These are phyloP conservation scores for Pegoplata infirma DNA, from an alignment of 2,888 invertebrate species.

Conservation along the genomic window DNA sequence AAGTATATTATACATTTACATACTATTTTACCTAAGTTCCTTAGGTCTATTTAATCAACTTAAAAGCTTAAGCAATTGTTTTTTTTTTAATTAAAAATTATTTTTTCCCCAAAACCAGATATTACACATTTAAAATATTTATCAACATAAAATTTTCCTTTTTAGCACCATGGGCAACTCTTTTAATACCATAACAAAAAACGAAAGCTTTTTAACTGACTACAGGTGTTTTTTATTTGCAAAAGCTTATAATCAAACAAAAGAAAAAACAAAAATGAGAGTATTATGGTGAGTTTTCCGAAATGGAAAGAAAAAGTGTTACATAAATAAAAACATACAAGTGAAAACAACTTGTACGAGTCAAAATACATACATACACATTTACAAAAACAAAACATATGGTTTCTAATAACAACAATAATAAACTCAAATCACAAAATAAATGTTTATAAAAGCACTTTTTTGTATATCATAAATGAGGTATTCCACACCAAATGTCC, in stretches of 20 bases:
- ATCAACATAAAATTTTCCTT: too few species aligned
- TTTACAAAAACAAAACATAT: constrained; percentile 42
- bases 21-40: too few species aligned
- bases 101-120: too few species aligned
- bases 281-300: constrained; percentile 37
- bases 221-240: constrained; percentile 61
- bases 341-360: constrained; percentile 60
- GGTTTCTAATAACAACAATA: not conserved
- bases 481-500: too few species aligned
- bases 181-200: not conserved
- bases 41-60: too few species aligned
- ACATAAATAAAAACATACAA: constrained; percentile 38
- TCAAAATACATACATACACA: constrained; percentile 39
- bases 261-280: constrained; percentile 2
- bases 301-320: not conserved
- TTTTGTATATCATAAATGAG: too few species aligned
- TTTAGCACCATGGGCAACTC: too few species aligned
- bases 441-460: too few species aligned
- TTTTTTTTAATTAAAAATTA: too few species aligned
- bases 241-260: not conserved
- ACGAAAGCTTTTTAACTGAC: constrained; percentile 36
- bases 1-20: too few species aligned
- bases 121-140: too few species aligned
- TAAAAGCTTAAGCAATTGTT: too few species aligned
- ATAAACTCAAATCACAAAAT: not conserved